phyloP scores from a whole-genome alignment of 2,888 invertebrate species.

The Acanthopleura granulata region DNA sequence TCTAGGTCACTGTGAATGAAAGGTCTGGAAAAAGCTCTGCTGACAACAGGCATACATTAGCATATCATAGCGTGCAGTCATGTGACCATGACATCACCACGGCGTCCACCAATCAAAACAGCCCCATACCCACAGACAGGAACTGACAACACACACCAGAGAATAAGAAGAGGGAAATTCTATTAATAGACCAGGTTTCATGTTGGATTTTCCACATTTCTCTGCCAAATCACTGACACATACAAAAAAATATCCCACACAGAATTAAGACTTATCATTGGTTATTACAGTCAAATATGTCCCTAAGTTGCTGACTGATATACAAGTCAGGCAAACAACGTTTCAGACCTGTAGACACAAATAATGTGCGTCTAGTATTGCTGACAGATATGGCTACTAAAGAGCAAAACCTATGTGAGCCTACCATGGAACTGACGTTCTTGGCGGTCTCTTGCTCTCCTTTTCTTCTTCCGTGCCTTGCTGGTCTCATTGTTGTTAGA shows the following conservation, averaged over 20 bases:
- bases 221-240: no score
- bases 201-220: no score
- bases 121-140: not conserved
- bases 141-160: not conserved
- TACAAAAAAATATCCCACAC: no score
- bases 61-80: not conserved
- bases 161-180: no score
- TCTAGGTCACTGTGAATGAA: constrained; percentile 19
- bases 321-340: no score
- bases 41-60: not conserved
- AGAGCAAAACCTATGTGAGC: no score
- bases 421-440: constrained; percentile 57
- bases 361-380: no score
- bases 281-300: no score
- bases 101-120: not conserved
- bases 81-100: not conserved
- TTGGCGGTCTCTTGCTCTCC: constrained; percentile 57
- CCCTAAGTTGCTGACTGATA: no score
- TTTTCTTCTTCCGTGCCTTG: constrained; percentile 53
- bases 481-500: constrained; percentile 23
- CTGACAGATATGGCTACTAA: no score
- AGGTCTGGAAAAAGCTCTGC: not conserved
- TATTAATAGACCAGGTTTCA: no score
- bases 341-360: no score
- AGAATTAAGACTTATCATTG: constrained; percentile 8